Percentiles rank a stretch among this genome's conserved stretches.
phyloP scores from a whole-genome alignment of 1,140 invertebrate species.

The Drosophila kurseongensis region DNA sequence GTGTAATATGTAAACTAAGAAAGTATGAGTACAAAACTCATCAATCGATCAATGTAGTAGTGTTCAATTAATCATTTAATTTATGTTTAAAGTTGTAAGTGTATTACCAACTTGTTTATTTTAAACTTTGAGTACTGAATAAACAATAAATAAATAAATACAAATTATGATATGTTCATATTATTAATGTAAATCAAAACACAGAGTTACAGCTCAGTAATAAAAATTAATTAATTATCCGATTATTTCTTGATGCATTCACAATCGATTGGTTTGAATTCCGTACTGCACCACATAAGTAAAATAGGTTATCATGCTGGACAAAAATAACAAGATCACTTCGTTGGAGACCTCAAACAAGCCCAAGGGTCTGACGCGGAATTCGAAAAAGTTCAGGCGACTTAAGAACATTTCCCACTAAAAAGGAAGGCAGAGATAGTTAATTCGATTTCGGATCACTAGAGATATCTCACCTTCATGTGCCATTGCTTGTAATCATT shows the following conservation, averaged over 20 bases:
- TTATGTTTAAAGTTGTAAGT: too few relatives aligned
- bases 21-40: too few relatives aligned
- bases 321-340: slow-evolving; percentile 60
- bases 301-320: slow-evolving; percentile 63
- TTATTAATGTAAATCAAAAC: too few relatives aligned
- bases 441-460: not conserved
- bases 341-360: slow-evolving; percentile 69
- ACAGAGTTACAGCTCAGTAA: too few relatives aligned
- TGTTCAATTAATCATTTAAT: too few relatives aligned
- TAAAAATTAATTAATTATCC: too few relatives aligned
- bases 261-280: slow-evolving; percentile 51
- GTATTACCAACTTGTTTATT: too few relatives aligned
- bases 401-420: slow-evolving; percentile 69
- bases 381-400: slow-evolving; percentile 57
- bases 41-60: too few relatives aligned
- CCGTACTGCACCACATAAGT: slow-evolving; percentile 63
- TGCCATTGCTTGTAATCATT: slow-evolving; percentile 58
- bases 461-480: slow-evolving; percentile 20
- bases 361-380: slow-evolving; percentile 58
- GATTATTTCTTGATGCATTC: not conserved
- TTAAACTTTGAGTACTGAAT: too few relatives aligned
- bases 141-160: too few relatives aligned
- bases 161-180: too few relatives aligned
- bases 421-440: not conserved
- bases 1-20: too few relatives aligned